phyloP scores from a whole-genome alignment of 2,888 invertebrate species.

The Bursaphelenchus okinawaensis region DNA sequence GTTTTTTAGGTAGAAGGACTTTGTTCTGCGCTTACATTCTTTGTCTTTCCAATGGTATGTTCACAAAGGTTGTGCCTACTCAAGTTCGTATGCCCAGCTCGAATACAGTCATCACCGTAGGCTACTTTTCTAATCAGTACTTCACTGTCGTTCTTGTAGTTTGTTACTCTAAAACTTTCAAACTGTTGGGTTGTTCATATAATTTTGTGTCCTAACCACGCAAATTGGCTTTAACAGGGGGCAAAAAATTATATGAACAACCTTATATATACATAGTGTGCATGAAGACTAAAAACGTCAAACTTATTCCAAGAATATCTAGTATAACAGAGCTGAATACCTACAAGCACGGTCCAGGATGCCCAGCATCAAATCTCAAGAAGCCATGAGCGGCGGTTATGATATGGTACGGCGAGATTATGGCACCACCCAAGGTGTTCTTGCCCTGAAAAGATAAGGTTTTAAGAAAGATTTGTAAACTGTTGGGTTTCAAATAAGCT shows the following conservation, averaged over 20 bases:
- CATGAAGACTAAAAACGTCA: no score
- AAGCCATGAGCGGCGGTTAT: conserved; percentile 55
- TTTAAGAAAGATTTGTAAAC: neutral
- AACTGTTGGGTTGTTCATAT: no score
- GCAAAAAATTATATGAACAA: no score
- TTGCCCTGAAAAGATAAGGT: neutral
- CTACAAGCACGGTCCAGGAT: conserved; percentile 26
- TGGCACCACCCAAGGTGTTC: conserved; percentile 29
- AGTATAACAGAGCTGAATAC: conserved; percentile 19
- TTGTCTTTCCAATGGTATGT: neutral
- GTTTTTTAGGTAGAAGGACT: no score
- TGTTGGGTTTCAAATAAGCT: neutral
- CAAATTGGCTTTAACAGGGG: no score
- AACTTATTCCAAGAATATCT: no score
- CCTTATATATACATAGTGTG: no score
- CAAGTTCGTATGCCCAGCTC: neutral
- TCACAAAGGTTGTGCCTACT: neutral
- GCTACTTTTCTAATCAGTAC: conserved; percentile 32
- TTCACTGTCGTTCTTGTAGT: conserved; percentile 34
- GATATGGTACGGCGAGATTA: conserved; percentile 54
- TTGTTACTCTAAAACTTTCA: conserved; percentile 26
- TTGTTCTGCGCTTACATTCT: neutral
- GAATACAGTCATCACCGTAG: conserved; percentile 49
- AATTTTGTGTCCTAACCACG: no score
- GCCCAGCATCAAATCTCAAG: conserved; percentile 33